phyloP scores from a whole-genome alignment of 1,140 invertebrate genomes.

The Colletes gigas region DNA sequence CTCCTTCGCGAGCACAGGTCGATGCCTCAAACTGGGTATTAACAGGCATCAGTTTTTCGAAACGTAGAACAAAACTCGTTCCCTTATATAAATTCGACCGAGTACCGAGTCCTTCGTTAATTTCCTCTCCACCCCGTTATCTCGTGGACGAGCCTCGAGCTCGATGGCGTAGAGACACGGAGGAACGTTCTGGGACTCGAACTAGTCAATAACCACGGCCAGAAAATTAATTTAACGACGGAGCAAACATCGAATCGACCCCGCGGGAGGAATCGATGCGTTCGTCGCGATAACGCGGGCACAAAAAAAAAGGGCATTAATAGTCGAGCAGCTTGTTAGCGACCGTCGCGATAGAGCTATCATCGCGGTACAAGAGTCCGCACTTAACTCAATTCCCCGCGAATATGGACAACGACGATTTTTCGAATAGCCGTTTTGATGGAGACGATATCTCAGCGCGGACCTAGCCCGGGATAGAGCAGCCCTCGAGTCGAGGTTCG shows the following conservation, averaged over 20 bases:
- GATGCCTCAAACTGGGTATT: too few species aligned
- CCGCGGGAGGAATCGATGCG: background rate
- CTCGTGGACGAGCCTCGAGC: too few species aligned
- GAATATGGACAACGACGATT: background rate
- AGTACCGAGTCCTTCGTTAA: too few species aligned
- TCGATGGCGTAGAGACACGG: too few species aligned
- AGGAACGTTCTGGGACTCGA: too few species aligned
- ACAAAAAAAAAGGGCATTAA: conserved; percentile 1
- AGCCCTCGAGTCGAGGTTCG: conserved; percentile 5
- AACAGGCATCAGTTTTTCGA: too few species aligned
- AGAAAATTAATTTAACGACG: conserved; percentile 6
- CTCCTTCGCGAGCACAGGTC: too few species aligned
- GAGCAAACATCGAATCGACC: background rate
- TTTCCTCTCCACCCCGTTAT: too few species aligned
- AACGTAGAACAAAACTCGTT: too few species aligned
- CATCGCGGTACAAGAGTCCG: conserved; percentile 37
- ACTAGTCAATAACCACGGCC: background rate
- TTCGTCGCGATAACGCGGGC: background rate
- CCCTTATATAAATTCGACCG: too few species aligned
- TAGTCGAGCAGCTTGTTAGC: background rate
- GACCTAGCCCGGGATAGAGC: background rate
- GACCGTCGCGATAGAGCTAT: conserved; percentile 25
- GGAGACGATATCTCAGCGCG: background rate
- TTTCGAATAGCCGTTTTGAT: conserved; percentile 19
- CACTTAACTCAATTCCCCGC: conserved; percentile 41